Conservation (phyloP, 2,888 invertebrate species). For the Ormyrus pomaceus region DNA sequence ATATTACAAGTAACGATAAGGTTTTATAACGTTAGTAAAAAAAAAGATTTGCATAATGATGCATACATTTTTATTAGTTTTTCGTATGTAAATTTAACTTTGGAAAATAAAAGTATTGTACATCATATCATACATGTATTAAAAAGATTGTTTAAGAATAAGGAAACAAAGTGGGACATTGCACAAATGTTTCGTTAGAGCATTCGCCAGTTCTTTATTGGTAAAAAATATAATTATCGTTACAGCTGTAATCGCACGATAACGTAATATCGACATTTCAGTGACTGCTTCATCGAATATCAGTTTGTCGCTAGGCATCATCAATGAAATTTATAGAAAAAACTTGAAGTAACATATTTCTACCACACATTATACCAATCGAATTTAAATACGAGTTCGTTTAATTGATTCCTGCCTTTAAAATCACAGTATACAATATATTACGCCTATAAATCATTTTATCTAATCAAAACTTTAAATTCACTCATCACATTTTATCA, state of each 20-base stretch:
- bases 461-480: too few species aligned
- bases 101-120: too few species aligned
- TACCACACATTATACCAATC: conserved; percentile 18
- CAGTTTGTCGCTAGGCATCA: conserved; percentile 33
- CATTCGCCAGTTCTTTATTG: conserved; percentile 68
- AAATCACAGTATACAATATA: too few species aligned
- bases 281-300: conserved; percentile 21
- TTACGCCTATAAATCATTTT: too few species aligned
- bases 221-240: conserved; percentile 75
- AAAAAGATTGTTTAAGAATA: too few species aligned
- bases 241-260: conserved; percentile 64
- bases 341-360: conserved; percentile 16
- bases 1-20: too few species aligned
- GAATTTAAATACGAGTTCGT: neutral
- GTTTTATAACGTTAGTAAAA: too few species aligned
- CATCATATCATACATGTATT: too few species aligned
- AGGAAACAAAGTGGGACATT: too few species aligned
- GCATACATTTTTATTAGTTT: too few species aligned
- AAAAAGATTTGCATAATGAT: too few species aligned
- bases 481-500: conserved; percentile 21
- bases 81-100: too few species aligned
- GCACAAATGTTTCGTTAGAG: conserved; percentile 23
- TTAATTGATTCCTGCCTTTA: neutral
- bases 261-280: conserved; percentile 46
- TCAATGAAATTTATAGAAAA: conserved; percentile 33